These are phyloP conservation scores for Dynastes hyllus DNA, from an alignment of 2,888 invertebrate genomes.

Conservation along the genomic window DNA sequence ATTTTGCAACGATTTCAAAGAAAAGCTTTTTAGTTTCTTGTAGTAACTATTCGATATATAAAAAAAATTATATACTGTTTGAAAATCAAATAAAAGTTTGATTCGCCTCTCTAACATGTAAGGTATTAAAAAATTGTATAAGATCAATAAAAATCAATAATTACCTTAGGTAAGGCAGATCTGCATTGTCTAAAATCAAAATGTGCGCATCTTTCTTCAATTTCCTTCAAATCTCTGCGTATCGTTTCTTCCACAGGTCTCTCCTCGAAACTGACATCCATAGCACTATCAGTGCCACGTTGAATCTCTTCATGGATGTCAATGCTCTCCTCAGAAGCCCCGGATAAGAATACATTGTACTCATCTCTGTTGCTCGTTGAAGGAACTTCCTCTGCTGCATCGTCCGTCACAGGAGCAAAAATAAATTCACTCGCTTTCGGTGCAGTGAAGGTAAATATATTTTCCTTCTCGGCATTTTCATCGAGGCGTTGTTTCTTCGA, in stretches of 20 bases:
- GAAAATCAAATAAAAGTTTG: no score
- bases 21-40: no score
- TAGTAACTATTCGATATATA: no score
- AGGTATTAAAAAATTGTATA: no score
- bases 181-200: constrained; percentile 44
- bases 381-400: neutral
- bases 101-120: no score
- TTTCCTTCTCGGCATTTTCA: constrained; percentile 44
- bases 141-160: neutral
- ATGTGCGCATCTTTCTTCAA: constrained; percentile 33
- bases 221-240: neutral
- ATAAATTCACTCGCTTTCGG: constrained; percentile 24
- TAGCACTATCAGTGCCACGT: constrained; percentile 16
- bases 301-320: constrained; percentile 48
- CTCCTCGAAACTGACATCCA: constrained; percentile 40
- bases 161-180: constrained; percentile 42
- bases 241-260: neutral
- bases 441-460: constrained; percentile 40
- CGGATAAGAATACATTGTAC: constrained; percentile 46
- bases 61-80: no score
- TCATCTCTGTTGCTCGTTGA: constrained; percentile 6
- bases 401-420: neutral
- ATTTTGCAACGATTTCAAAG: no score
- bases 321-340: constrained; percentile 43
- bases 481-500: constrained; percentile 43